These are phyloP conservation scores for Carassius gibelio DNA, from an alignment of 2,113 vertebrate species.

Conservation along the genomic window DNA sequence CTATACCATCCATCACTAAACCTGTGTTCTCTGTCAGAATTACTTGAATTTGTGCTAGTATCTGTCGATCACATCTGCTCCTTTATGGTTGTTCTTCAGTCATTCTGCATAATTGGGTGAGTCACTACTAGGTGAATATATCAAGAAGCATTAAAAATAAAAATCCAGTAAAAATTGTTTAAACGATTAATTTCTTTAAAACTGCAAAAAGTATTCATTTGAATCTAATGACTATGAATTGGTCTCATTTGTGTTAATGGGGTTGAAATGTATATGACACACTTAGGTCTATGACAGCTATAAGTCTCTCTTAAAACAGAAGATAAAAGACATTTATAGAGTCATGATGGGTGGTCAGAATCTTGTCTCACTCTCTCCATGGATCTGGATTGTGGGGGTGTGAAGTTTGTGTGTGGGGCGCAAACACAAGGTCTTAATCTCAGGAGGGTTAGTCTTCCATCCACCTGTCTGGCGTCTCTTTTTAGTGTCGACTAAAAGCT, in stretches of 20 bases:
- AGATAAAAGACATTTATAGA: conserved; percentile 23
- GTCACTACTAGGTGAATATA: neutral
- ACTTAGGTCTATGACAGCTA: neutral
- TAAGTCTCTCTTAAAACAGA: conserved; percentile 7
- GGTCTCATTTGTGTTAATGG: neutral
- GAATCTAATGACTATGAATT: neutral
- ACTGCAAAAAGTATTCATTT: too few relatives aligned
- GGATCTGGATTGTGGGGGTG: conserved; percentile 29
- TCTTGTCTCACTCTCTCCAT: conserved; percentile 29
- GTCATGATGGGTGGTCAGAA: neutral
- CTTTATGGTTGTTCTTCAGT: neutral
- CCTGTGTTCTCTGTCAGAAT: conserved; percentile 41
- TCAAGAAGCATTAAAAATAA: neutral
- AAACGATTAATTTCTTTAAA: neutral
- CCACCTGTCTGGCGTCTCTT: conserved; percentile 31
- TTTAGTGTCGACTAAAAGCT: conserved; percentile 25
- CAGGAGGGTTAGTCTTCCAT: conserved; percentile 33
- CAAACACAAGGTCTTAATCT: conserved; percentile 29
- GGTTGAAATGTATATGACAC: conserved; percentile 12
- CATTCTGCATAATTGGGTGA: neutral
- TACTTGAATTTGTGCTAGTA: neutral
- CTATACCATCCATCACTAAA: conserved; percentile 9
- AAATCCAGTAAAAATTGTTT: neutral
- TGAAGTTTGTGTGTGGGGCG: conserved; percentile 18
- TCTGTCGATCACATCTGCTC: conserved; percentile 13